Evolutionary conservation across 2,113 vertebrate genomes (phyloP), one percentile per base, ranked within the genome.

Genomic region (Halcyon malimbica): DNA sequence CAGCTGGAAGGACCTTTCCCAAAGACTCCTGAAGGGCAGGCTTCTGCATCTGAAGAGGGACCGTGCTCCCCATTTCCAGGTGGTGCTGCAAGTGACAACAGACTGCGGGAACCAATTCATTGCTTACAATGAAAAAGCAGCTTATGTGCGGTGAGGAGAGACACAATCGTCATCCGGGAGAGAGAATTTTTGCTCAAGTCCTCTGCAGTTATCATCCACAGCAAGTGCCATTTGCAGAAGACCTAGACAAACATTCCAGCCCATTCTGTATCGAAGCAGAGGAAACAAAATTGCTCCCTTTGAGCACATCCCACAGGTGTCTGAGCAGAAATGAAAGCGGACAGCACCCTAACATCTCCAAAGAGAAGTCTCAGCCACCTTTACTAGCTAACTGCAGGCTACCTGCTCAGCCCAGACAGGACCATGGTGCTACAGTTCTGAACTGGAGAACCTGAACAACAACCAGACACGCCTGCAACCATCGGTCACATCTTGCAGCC

Each of bases 51-150:
- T 54, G 62, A 74, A 64, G 37, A 75, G 51, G 56, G 26, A 37
- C 13, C 1, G 0, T 6, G 12, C 25, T 59, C 25, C 44, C 21
- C 0, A 0, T 41, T 59, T 50, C 57, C 73, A 53, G 12, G 25
- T 18, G 10, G 8, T 56, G 46, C 44, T 50, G 44, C 63, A 56
- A 28, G 48, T 28, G 28, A 18, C 62, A 75, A 25, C 23, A 64
- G 73, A 16, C 14, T 26, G 12, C 33, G 13, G 39, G 56, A 80
- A 39, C 15, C 19, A 46, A 25, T 39, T 62, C 1, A 3, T 60
- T 65, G 16, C 41, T 83, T 23, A 75, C 11, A 29, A 16, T 25
- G n/a, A 46, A 64, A 64, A 75, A 33, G 33, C 48, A 54, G 50
- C 26, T 80, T 25, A 11, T 12, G 19, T 57, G 31, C 39, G 51